Evolutionary conservation across 2,113 vertebrate species (phyloP).

Genomic region (Saimiri boliviensis): DNA sequence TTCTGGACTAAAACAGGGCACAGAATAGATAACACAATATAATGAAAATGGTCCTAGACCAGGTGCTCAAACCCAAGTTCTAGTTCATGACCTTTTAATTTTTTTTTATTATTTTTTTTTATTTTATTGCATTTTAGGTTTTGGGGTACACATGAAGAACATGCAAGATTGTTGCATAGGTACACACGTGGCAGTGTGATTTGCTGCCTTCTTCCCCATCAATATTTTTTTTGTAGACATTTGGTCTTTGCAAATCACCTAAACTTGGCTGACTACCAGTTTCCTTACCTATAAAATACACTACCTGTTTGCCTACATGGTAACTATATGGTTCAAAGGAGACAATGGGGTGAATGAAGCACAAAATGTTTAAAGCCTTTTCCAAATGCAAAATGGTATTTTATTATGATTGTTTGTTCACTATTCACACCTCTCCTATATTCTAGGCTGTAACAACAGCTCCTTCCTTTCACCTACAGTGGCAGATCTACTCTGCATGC

Average conservation of each 20-base stretch:
- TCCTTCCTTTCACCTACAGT: neutral
- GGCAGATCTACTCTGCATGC: neutral
- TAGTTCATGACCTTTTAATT: neutral
- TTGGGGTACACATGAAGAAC: no score
- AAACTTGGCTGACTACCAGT: neutral
- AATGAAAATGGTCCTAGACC: neutral
- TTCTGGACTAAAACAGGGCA: neutral
- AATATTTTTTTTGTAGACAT: neutral
- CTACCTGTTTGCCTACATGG: neutral
- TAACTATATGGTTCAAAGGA: neutral
- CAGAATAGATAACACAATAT: neutral
- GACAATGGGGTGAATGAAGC: neutral
- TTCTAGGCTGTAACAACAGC: neutral
- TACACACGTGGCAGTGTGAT: no score
- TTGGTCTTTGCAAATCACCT: constrained; percentile 15
- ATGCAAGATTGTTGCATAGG: no score
- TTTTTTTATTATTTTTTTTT: no score
- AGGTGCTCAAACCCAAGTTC: neutral
- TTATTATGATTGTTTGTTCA: constrained; percentile 3
- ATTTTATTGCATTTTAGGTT: no score
- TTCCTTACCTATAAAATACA: neutral
- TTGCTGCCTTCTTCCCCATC: no score
- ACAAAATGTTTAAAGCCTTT: constrained; percentile 8
- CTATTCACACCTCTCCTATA: neutral
- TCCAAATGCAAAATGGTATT: constrained; percentile 3